Base-by-base conservation (phyloP, 2,113 vertebrate species). In the Romanogobio albipinnatus region DNA sequence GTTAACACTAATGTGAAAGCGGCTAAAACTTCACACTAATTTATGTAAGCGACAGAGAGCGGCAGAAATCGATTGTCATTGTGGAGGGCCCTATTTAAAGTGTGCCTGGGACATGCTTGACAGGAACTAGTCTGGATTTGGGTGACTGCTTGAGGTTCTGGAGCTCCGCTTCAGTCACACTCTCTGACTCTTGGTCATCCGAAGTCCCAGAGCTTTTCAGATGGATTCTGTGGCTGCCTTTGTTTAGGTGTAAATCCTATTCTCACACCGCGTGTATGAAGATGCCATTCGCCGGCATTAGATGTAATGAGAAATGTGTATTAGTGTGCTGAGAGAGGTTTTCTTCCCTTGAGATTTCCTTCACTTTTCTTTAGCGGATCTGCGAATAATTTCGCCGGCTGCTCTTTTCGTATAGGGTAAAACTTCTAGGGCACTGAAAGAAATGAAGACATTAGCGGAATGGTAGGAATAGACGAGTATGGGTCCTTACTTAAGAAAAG, bases 121-220 rank as follows among this genome's bases (percentile, higher is more conserved):
- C 70, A 82, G 61, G 64, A 62, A 58, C 62, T 82, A 77, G 85
- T 51, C 36, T 59, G 58, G 80, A 80, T 85, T 51, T 77, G 81
- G 81, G 81, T 82, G 66, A 82, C 43, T 71, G 81, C 81, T 82
- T 71, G 66, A 82, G 81, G 81, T 82, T 80, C 24, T 39, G 59
- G 83, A 78, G 64, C 64, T 14, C 47, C 74, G 56, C 76, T 62
- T 15, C 53, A 80, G 86, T 84, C 68, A 75, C 56, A 78, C 75
- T 85, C 36, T 47, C 51, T 82, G 83, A 87, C 78, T 77, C n/a
- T 24, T 47, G 83, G 86, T 87, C 86, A 85, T 76, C 79, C 17
- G 13, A 49, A 85, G 61, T 66, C 74, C 75, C 86, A n/a, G 47
- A 71, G 74, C 62, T 74, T 87, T 64, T 83, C 80, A 85, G 80